These are phyloP conservation scores for Polyodon spathula DNA, from an alignment of 2,113 vertebrate species.

Conservation along the genomic window DNA sequence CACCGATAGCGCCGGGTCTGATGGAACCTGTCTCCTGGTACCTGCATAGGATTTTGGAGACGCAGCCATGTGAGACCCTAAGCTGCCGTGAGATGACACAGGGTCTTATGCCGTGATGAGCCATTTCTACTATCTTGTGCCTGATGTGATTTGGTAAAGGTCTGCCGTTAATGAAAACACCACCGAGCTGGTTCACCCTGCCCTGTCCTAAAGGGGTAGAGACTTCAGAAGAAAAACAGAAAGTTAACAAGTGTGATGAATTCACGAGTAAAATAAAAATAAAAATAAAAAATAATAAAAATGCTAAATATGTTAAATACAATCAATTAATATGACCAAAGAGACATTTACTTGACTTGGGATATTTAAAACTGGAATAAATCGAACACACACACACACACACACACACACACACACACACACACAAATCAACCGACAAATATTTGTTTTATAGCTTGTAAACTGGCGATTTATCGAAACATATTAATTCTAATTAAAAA, in stretches of 20 bases:
- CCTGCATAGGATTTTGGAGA: slow-evolving; percentile 92
- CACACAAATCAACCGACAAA: too few species aligned
- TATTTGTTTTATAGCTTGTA: too few species aligned
- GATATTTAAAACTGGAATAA: too few species aligned
- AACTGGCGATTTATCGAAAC: too few species aligned
- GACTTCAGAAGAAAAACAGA: slow-evolving; percentile 46
- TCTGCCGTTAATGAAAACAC: slow-evolving; percentile 92
- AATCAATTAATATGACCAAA: too few species aligned
- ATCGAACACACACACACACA: too few species aligned
- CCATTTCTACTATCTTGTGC: slow-evolving; percentile 96
- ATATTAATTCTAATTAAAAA: too few species aligned
- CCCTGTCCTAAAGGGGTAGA: slow-evolving; percentile 92
- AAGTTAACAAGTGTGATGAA: neutral
- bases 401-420: too few species aligned
- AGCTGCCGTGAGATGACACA: slow-evolving; percentile 92
- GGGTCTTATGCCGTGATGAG: slow-evolving; percentile 88
- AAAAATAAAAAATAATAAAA: neutral
- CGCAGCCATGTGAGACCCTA: slow-evolving; percentile 90
- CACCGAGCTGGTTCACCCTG: slow-evolving; percentile 92
- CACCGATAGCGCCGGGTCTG: slow-evolving; percentile 85
- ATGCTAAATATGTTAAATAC: slow-evolving; percentile 1
- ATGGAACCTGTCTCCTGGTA: slow-evolving; percentile 96
- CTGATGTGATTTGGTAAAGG: slow-evolving; percentile 92
- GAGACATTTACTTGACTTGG: too few species aligned
- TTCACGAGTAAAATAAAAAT: neutral